Conservation (phyloP, 2,888 invertebrate species). For the Rhagium mordax region DNA sequence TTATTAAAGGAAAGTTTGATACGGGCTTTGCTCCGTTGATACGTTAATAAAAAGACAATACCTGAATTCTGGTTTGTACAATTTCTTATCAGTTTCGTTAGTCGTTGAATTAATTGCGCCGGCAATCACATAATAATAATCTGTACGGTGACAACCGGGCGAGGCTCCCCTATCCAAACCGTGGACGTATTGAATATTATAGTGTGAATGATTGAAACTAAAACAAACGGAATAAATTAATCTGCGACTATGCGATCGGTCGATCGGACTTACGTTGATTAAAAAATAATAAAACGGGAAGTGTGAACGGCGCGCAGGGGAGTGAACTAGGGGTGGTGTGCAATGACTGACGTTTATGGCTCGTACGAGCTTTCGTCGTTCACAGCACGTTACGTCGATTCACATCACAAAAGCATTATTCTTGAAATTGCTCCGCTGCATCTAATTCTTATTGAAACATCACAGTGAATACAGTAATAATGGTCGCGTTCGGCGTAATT, state of each 20-base stretch:
- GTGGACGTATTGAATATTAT: conserved; percentile 40
- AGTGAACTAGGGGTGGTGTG: conserved; percentile 36
- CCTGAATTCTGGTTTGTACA: too few relatives aligned
- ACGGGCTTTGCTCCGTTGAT: not conserved
- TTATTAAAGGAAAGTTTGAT: not conserved
- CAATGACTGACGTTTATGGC: conserved; percentile 47
- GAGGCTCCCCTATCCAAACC: not conserved
- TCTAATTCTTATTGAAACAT: conserved; percentile 57
- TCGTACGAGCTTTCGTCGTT: conserved; percentile 31
- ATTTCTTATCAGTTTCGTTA: too few relatives aligned
- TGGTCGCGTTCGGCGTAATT: conserved; percentile 53
- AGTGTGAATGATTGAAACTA: conserved; percentile 55
- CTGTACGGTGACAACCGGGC: not conserved
- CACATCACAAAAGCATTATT: conserved; percentile 46
- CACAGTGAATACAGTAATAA: conserved; percentile 50
- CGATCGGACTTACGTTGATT: conserved; percentile 59
- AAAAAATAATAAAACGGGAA: conserved; percentile 64
- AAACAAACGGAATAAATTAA: conserved; percentile 62
- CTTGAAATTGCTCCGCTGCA: conserved; percentile 41
- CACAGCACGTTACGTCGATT: conserved; percentile 43
- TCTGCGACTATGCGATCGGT: conserved; percentile 52
- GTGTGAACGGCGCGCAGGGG: conserved; percentile 51
- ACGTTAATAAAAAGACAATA: too few relatives aligned
- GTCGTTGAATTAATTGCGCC: not conserved
- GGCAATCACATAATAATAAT: not conserved